These are phyloP conservation scores for Martes martes DNA, from an alignment of 2,113 vertebrate species.

Conservation along the genomic window DNA sequence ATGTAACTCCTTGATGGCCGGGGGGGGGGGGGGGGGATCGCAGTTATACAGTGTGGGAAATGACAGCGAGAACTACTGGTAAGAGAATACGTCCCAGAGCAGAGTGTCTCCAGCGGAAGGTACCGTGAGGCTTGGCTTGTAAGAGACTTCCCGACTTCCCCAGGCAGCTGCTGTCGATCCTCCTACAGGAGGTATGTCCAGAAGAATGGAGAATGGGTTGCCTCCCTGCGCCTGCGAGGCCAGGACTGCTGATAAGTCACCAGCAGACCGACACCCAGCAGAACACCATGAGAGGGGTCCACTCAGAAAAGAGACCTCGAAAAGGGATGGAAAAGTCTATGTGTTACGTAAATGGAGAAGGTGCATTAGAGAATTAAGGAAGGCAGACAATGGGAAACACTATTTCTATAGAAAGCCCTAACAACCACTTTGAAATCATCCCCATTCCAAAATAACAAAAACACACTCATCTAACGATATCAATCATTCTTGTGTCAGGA, in stretches of 20 bases:
- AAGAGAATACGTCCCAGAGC: slow-evolving; percentile 46
- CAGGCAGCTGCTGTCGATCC: slow-evolving; percentile 6
- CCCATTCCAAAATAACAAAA: background rate
- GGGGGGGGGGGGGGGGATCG: background rate
- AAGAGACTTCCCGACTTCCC: slow-evolving; percentile 52
- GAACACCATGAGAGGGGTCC: background rate
- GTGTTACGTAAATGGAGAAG: slow-evolving; percentile 22
- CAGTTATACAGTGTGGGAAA: slow-evolving; percentile 39
- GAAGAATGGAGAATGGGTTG: background rate
- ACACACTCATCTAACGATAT: background rate
- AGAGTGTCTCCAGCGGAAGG: slow-evolving; percentile 51
- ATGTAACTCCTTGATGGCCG: slow-evolving; percentile 24
- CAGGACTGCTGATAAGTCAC: too few relatives aligned
- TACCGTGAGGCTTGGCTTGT: background rate
- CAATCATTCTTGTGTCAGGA: background rate
- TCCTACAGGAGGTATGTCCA: background rate
- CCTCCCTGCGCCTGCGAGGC: background rate
- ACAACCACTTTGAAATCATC: background rate
- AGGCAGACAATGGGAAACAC: background rate
- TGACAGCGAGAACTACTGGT: slow-evolving; percentile 69
- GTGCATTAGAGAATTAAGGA: slow-evolving; percentile 24
- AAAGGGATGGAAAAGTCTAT: slow-evolving; percentile 8
- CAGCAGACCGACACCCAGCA: background rate
- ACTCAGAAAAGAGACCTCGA: background rate
- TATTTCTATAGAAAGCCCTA: slow-evolving; percentile 57